Conservation (phyloP, 1,140 invertebrate genomes). For the Drosophila watanabei region DNA sequence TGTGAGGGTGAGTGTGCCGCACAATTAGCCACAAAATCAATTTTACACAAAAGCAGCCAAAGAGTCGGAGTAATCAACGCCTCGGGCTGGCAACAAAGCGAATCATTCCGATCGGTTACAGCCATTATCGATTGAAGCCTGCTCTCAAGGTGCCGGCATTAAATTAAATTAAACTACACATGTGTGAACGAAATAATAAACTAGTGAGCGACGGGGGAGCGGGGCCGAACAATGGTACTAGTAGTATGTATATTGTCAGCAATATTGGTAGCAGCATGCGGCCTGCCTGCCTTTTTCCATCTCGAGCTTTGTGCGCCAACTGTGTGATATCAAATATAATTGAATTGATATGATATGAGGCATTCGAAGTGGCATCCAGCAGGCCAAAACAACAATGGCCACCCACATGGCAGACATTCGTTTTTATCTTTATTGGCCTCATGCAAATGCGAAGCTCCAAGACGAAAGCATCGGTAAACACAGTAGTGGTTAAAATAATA, state of each 20-base stretch:
- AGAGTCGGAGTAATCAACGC: constrained; percentile 31
- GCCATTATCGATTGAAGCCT: constrained; percentile 27
- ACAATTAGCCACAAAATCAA: constrained; percentile 58
- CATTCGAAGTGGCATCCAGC: constrained; percentile 23
- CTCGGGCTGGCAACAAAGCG: constrained; percentile 23
- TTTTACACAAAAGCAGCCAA: constrained; percentile 21
- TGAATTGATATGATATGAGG: constrained; percentile 50
- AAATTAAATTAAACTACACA: constrained; percentile 23
- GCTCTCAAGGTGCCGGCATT: constrained; percentile 18
- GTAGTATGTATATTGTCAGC: constrained; percentile 13
- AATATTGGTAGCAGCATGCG: constrained; percentile 32
- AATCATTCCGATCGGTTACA: constrained; percentile 20
- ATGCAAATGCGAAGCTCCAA: constrained; percentile 42
- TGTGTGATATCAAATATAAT: constrained; percentile 54
- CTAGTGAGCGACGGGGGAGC: neutral
- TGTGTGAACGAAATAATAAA: constrained; percentile 35
- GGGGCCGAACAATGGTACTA: neutral
- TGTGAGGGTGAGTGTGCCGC: constrained; percentile 14
- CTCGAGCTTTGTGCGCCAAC: constrained; percentile 36
- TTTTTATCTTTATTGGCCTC: constrained; percentile 58
- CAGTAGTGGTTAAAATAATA: neutral
- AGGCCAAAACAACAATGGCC: constrained; percentile 35
- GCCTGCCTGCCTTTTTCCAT: constrained; percentile 4
- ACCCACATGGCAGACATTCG: constrained; percentile 46
- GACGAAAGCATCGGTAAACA: neutral